phyloP scores from a whole-genome alignment of 1,140 invertebrate genomes.

The Zaprionus tsacasi region DNA sequence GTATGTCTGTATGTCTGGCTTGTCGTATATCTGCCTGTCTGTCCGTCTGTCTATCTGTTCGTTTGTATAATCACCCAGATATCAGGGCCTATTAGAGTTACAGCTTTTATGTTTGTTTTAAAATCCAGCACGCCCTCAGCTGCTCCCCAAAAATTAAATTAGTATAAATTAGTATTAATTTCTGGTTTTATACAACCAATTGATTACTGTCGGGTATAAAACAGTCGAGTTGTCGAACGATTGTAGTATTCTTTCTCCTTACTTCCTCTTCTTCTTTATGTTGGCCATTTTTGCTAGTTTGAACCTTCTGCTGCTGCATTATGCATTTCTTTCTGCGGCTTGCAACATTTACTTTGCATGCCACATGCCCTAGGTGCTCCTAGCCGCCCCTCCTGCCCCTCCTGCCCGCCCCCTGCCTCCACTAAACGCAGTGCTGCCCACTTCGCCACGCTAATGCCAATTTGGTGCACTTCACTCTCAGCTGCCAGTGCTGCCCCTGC shows the following conservation, averaged over 20 bases:
- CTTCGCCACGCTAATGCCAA: slow-evolving; percentile 63
- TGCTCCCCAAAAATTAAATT: too few species aligned
- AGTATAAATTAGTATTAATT: too few species aligned
- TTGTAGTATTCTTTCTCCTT: too few species aligned
- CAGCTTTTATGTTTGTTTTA: too few species aligned
- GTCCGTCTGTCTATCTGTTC: too few species aligned
- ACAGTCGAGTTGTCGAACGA: too few species aligned
- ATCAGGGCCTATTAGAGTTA: too few species aligned
- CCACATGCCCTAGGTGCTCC: slow-evolving; percentile 31
- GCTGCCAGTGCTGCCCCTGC: neutral
- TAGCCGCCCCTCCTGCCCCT: neutral
- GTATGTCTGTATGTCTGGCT: neutral
- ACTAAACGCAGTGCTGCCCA: slow-evolving; percentile 11
- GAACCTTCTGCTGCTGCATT: slow-evolving; percentile 59
- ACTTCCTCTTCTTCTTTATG: neutral
- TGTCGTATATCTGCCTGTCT: too few species aligned
- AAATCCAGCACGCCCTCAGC: too few species aligned
- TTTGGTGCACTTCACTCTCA: slow-evolving; percentile 69
- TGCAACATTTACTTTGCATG: slow-evolving; percentile 81
- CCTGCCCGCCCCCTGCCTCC: neutral
- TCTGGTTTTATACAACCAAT: too few species aligned
- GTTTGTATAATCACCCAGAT: too few species aligned
- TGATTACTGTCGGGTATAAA: too few species aligned
- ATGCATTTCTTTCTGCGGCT: slow-evolving; percentile 68
- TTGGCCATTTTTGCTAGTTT: slow-evolving; percentile 11